Base-by-base conservation (phyloP, 2,888 invertebrate genomes). In the Trichogramma evanescens region DNA sequence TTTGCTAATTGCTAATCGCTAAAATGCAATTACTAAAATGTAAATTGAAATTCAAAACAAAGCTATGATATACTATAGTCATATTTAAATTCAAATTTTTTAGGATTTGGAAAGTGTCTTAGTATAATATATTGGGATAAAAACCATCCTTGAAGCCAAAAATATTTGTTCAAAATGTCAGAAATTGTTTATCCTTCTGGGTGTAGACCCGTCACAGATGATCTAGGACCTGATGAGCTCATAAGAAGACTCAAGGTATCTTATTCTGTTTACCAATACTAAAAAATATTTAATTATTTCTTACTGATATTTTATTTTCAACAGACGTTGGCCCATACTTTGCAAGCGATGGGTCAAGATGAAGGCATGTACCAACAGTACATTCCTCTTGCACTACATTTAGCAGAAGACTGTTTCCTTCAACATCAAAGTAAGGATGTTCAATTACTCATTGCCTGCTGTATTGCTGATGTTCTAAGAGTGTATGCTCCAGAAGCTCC, bases 401-500 rank as follows among this genome's bases (percentile, higher is more conserved):
- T 97, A 68, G 94, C 95, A 0, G 92, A 95, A 70, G 96, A 97
- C 70, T 90, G 89, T 76, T 97, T 95, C 78, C 82, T 97, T 67
- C 86, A 89, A 65, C 94, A 98, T 79, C 82, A 85, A 50, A 95
- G 93, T 62, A 86, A 91, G 67, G 97, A 98, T 80, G 96, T 98
- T 0, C 92, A 96, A 75, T 82, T 98, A 55, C 82, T 97, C 44
- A 93, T 96, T 63, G 97, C 97, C 0, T 98, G 97, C 79, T 97
- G 97, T 76, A 93, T 98, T 72, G 97, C 97, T 5, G 97, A 98
- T 79, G 93, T 98, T 43, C 85, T 98, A 66, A 82, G 97, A 62
- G 93, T 98, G 5, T 98, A 95, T 79, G 97, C 97, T 1, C 97
- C 98, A 0, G 96, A 97, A 76, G 96, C 96, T 45, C 98, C 98